phyloP scores from a whole-genome alignment of 1,140 invertebrate genomes.

The Magallana gigas region DNA sequence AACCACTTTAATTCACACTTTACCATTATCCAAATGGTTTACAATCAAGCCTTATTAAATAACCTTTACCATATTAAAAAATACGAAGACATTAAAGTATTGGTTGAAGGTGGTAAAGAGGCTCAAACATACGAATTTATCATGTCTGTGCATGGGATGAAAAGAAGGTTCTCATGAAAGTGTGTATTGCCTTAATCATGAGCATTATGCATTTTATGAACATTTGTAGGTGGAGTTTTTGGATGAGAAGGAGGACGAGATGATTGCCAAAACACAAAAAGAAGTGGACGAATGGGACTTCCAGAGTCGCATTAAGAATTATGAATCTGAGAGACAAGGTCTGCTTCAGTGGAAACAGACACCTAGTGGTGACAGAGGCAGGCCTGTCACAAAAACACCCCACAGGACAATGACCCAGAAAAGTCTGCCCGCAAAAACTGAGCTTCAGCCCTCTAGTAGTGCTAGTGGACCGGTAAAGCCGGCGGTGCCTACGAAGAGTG shows the following conservation, averaged over 20 bases:
- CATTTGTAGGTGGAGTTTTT: conserved; percentile 57
- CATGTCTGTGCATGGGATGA: too few species aligned
- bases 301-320: conserved; percentile 60
- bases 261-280: conserved; percentile 63
- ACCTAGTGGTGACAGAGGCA: conserved; percentile 28
- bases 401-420: conserved; percentile 49
- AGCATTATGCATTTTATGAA: not conserved
- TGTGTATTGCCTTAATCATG: too few species aligned
- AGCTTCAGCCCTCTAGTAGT: conserved; percentile 34
- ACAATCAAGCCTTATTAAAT: too few species aligned
- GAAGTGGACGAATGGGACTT: conserved; percentile 66
- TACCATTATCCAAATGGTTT: too few species aligned
- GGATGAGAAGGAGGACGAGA: conserved; percentile 63
- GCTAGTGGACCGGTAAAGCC: conserved; percentile 8
- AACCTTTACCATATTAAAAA: too few species aligned
- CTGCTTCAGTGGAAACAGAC: conserved; percentile 59
- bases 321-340: conserved; percentile 62
- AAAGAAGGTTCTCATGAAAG: too few species aligned
- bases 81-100: too few species aligned
- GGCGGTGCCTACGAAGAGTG: not conserved
- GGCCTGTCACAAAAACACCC: conserved; percentile 45
- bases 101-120: too few species aligned
- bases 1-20: too few species aligned
- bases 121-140: too few species aligned
- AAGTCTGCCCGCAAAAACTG: conserved; percentile 45